phyloP scores from a whole-genome alignment of 2,113 vertebrate species.

The Podarcis muralis region DNA sequence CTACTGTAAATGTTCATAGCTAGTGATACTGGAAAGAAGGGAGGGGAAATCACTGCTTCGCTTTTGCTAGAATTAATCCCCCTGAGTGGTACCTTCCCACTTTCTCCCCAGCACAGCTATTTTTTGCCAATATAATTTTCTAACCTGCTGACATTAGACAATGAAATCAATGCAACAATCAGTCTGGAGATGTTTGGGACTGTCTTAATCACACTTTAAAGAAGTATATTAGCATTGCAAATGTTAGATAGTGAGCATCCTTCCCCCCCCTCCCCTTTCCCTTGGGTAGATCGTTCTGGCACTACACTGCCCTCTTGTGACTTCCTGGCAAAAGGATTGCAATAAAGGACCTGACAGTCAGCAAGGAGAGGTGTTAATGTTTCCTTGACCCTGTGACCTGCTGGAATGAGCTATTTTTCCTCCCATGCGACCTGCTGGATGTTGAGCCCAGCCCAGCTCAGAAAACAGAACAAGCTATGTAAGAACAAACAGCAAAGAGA shows the following conservation, averaged over 20 bases:
- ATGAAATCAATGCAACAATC: conserved; percentile 19
- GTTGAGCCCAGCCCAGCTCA: neutral
- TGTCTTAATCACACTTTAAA: neutral
- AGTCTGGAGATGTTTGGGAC: neutral
- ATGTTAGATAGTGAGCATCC: neutral
- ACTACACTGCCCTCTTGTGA: conserved; percentile 26
- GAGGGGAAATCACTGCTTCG: neutral
- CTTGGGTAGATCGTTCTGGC: neutral
- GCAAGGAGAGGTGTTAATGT: neutral
- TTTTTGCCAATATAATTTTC: neutral
- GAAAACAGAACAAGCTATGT: neutral
- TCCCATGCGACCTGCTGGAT: neutral
- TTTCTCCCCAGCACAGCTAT: neutral
- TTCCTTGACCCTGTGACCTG: neutral
- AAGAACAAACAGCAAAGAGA: conserved; percentile 5
- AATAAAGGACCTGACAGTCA: neutral
- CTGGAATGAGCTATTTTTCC: neutral
- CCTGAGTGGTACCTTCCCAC: neutral
- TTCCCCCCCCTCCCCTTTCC: neutral
- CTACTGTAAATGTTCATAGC: neutral
- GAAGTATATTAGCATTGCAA: neutral
- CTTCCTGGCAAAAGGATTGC: neutral
- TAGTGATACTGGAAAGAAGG: neutral
- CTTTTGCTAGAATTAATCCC: neutral
- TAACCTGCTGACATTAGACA: neutral